Evolutionary conservation across 2,113 vertebrate species (phyloP).

Genomic region (Osmerus eperlanus): DNA sequence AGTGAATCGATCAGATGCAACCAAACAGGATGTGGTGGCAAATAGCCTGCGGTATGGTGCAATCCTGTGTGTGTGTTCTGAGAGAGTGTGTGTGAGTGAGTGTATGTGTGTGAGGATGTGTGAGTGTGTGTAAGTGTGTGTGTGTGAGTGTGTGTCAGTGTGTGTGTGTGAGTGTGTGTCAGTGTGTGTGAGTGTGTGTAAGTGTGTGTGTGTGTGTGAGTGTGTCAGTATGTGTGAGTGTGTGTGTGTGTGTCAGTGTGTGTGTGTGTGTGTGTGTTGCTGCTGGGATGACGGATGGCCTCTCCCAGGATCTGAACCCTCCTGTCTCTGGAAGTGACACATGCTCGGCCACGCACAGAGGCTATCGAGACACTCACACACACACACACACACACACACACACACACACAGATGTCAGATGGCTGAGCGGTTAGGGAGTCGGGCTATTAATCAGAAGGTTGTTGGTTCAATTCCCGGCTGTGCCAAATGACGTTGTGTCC

Average conservation of each 20-base stretch:
- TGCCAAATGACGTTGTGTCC: too few species aligned
- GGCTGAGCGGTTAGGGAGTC: too few species aligned
- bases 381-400: too few species aligned
- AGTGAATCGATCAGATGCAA: neutral
- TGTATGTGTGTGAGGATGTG: slow-evolving; percentile 8
- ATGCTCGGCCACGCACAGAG: neutral
- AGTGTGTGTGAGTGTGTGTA: neutral
- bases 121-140: neutral
- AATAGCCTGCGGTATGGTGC: neutral
- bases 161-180: neutral
- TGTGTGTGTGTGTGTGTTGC: too few species aligned
- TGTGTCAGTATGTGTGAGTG: too few species aligned
- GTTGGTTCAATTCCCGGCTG: too few species aligned
- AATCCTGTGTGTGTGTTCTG: too few species aligned
- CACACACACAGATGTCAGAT: too few species aligned
- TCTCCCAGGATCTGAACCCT: neutral
- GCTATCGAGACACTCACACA: neutral
- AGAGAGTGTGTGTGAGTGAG: neutral
- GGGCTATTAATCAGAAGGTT: too few species aligned
- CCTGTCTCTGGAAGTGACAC: neutral
- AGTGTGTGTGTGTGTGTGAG: too few species aligned
- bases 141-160: slow-evolving; percentile 3
- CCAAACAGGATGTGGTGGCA: neutral
- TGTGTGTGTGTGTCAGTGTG: neutral
- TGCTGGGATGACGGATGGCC: neutral